Evolutionary conservation across 2,113 vertebrate species (phyloP), one percentile per base, ranked within the genome.

Genomic region (Stercorarius parasiticus): DNA sequence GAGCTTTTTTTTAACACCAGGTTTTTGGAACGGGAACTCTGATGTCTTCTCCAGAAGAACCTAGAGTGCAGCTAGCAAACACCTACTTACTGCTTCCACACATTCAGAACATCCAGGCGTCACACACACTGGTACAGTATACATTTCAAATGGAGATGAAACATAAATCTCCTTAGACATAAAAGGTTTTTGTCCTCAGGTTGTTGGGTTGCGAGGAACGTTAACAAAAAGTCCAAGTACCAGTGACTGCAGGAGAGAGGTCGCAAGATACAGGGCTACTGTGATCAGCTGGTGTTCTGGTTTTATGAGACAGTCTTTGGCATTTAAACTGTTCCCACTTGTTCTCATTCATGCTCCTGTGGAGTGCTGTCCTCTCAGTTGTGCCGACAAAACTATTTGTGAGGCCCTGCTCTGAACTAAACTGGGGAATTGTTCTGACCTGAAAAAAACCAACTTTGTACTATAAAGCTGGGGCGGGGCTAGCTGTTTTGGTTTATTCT

Each of bases 1-100:
- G 32, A 42, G 8, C 0, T 87, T 14, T 56, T 47, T 23, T 91
- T 43, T 47, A 92, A 53, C 76, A 55, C 7, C 85, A 99, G 99
- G 98, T 99, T n/a, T 99, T 99, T 98, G 99, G 99, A 98, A 98
- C 97, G 34, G 99, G 99, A 88, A 97, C 97, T 91, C 97, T 97
- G 52, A 91, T 30, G 36, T 96, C 97, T 59, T 98, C 98, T 83
- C 80, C 98, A 90, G 98, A 98, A 94, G 98, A 98, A 49, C 97
- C 98, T 96, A 97, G 97, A 81, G 97, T 97, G 84, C 98, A 98
- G 96, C 98, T 99, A 62, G 82, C 95, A 56, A 97, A 97, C 32
- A 96, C 98, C 67, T 95, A 98, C 90, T 98, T 99, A 88, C 96
- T 99, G 86, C 98, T 99, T 96, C 99, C 99, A 70, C 98, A 99